Conservation (phyloP, 2,888 invertebrate genomes). For the Drosophila longiperda region DNA sequence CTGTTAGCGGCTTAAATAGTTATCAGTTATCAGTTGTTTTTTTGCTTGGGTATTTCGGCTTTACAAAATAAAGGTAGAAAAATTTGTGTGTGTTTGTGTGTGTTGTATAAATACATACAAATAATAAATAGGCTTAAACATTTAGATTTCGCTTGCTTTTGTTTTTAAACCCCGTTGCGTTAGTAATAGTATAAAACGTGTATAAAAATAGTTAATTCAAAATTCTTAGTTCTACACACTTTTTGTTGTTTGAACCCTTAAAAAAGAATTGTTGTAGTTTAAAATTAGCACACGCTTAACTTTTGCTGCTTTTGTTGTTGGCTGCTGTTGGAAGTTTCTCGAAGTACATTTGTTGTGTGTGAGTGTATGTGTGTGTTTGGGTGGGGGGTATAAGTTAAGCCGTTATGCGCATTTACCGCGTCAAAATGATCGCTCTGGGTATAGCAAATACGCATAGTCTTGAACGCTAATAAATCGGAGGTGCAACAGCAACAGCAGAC, state of each 20-base stretch:
- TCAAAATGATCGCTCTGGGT: slow-evolving; percentile 68
- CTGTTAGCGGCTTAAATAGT: slow-evolving; percentile 56
- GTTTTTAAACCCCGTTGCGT: slow-evolving; percentile 4
- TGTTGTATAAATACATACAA: slow-evolving; percentile 64
- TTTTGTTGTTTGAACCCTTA: slow-evolving; percentile 30
- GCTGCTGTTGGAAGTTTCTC: slow-evolving; percentile 51
- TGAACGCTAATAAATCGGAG: slow-evolving; percentile 78
- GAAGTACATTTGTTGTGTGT: slow-evolving; percentile 43
- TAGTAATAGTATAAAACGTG: slow-evolving; percentile 54
- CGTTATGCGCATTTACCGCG: slow-evolving; percentile 70
- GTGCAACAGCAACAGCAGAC: slow-evolving; percentile 51
- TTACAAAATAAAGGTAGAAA: slow-evolving; percentile 71
- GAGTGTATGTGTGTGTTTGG: background rate
- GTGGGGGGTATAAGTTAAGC: slow-evolving; percentile 10
- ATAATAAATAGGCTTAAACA: slow-evolving; percentile 77
- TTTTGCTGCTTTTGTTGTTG: slow-evolving; percentile 20
- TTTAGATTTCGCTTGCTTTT: slow-evolving; percentile 51
- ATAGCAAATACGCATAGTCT: slow-evolving; percentile 76
- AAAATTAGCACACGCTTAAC: slow-evolving; percentile 63
- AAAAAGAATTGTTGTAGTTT: slow-evolving; percentile 52
- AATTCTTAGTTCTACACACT: slow-evolving; percentile 61
- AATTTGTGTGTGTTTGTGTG: slow-evolving; percentile 49
- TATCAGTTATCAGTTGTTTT: slow-evolving; percentile 64
- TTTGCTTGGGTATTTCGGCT: slow-evolving; percentile 41
- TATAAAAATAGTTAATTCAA: slow-evolving; percentile 73